Evolutionary conservation across 2,797 vertebrate species (phyloP).

Genomic region (Sphenodon punctatus): DNA sequence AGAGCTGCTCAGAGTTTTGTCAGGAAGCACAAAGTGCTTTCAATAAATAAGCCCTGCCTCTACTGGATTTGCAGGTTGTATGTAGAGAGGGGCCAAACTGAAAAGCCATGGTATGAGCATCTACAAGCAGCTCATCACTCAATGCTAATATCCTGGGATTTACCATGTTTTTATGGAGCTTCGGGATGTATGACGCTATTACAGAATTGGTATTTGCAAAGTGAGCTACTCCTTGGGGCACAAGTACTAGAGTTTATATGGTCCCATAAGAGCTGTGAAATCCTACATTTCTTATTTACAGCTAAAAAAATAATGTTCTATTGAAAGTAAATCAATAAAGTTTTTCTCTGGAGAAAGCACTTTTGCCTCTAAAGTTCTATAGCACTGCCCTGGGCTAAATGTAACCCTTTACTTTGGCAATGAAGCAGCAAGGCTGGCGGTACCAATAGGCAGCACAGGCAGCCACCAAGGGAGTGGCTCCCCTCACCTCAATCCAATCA

Average conservation of each 20-base stretch:
- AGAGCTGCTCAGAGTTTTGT: neutral
- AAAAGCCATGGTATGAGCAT: neutral
- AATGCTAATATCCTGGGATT: neutral
- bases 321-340: neutral
- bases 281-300: neutral
- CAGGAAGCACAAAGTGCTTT: neutral
- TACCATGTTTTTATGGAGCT: neutral
- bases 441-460: too few species aligned
- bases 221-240: neutral
- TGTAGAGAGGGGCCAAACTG: neutral
- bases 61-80: neutral
- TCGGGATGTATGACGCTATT: neutral
- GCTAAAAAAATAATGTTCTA: neutral
- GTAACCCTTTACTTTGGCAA: too few species aligned
- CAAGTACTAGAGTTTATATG: neutral
- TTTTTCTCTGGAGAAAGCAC: neutral
- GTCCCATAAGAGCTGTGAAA: neutral
- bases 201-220: neutral
- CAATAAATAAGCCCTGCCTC: neutral
- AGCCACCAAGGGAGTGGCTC: too few species aligned
- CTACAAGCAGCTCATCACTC: neutral
- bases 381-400: too few species aligned
- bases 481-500: too few species aligned
- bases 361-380: neutral
- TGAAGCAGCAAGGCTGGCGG: too few species aligned